phyloP scores from a whole-genome alignment of 2,888 invertebrate genomes.

The Tipula unca region DNA sequence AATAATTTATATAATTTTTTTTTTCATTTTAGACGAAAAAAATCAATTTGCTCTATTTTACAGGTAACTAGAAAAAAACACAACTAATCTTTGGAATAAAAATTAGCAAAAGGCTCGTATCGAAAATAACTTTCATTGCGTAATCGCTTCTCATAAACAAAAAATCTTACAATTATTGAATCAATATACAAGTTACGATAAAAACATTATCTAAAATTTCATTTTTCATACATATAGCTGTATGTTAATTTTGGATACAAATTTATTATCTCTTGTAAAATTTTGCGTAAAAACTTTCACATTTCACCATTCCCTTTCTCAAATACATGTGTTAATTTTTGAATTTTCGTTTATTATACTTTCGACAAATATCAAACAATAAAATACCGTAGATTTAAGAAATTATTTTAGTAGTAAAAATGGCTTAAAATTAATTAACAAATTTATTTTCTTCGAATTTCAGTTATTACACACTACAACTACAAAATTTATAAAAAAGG shows the following conservation, averaged over 20 bases:
- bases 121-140: not conserved
- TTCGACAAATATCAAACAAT: constrained; percentile 1
- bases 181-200: not conserved
- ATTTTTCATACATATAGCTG: not conserved
- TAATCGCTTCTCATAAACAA: not conserved
- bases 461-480: not conserved
- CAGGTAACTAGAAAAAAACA: not conserved
- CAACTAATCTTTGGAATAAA: not conserved
- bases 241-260: not conserved
- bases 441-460: constrained; percentile 3
- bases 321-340: not conserved
- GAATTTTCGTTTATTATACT: not conserved
- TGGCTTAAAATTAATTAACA: not conserved
- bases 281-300: not conserved
- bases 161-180: not conserved
- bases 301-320: not conserved
- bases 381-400: not conserved
- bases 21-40: not conserved
- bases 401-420: not conserved
- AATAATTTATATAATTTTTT: not conserved
- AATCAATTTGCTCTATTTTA: not conserved
- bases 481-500: not conserved
- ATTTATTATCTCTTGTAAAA: not conserved
- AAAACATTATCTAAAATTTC: not conserved
- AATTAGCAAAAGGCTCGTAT: not conserved